Base-by-base conservation (phyloP, 2,113 vertebrate species). In the Rhabdornis inornatus region DNA sequence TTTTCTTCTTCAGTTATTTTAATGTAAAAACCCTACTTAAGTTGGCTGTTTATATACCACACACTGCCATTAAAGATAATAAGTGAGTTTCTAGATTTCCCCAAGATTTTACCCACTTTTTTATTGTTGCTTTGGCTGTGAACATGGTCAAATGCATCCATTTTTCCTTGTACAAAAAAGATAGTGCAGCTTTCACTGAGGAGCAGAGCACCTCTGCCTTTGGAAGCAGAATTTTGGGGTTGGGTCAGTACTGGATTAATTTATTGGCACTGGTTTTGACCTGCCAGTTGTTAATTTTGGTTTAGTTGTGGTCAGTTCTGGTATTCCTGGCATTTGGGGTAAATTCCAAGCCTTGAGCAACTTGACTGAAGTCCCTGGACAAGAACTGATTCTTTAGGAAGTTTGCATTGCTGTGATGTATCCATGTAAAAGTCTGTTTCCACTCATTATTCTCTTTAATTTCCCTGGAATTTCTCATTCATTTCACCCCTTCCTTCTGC, bases 231-330 rank as follows among this genome's bases (percentile, higher is more conserved):
- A 5, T 11, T 55, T 69, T 76, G 31, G 33, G 8, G 1, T 11
- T 24, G 33, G 18, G 37, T 12, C 0, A 2, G 45, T 5, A 2
- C 4, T 53, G n/a, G 3, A 21, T 75, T 35, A 40, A 13, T 89
- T 53, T 19, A 2, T 30, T 10, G 47, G 6, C 12, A 11, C 3
- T 1, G 1, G 0, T 82, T 84, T 84, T 0, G 0, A 39, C 35
- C 17, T 59, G 27, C 3, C 15, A 28, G 2, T 12, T 35, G 12
- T 33, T 83, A 49, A 20, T 44, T 83, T 57, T 88, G 27, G 10
- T 37, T 82, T 68, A 50, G 13, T 19, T 83, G 15, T 64, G 28
- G 3, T 59, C 31, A 42, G 4, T 44, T 20, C 20, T 13, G 22
- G 11, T 20, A 28, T 39, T 84, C 35, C 15, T 25, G 21, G 7